Base-by-base conservation (phyloP, 64 coral and sea anemone species). In the Cladopsammia gracilis region DNA sequence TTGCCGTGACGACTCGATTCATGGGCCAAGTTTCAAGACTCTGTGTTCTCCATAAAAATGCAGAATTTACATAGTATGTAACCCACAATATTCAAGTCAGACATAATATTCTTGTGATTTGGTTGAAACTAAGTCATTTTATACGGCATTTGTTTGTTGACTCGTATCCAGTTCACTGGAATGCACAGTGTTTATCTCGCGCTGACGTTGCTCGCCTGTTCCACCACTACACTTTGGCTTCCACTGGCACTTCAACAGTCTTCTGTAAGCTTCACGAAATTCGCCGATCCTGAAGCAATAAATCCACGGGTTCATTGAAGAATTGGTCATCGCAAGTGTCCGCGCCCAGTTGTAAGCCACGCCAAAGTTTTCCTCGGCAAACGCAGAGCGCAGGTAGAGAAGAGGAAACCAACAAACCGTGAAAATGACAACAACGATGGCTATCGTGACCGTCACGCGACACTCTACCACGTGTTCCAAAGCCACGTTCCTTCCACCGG, bases 301-400 rank as follows among this genome's bases (percentile, higher is more conserved):
- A 53, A 97, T 97, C 95, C 95, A 97, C 7, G 95, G 95, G 48
- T 97, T 97, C 75, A 89, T 87, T 2, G 95, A 92, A 1, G 91
- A 94, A 69, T 97, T 97, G 68, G 88, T 94, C 44, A 97, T 26
- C 11, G 95, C 95, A 0, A 97, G 76, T 6, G 95, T 90, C 0
- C 95, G 87, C 23, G 95, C 95, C 95, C 95, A 97, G 60, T 97
- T 94, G 62, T 97, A 97, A 1, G 92, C 81, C 1, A 84, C 79
- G 44, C 95, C 93, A 42, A 75, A 94, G 53, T 93, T 86, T 6
- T 87, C 58, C 13, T 94, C 95, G 5, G 92, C 92, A 23, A 87
- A 94, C 25, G 25, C 79, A 34, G 93, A 78, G 19, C 95, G 86
- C 68, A 97, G 19, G 7, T 90, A 67, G 10, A 97, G 64, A 19